Evolutionary conservation across 2,797 vertebrate genomes (phyloP).

Genomic region (Cynopterus sphinx): DNA sequence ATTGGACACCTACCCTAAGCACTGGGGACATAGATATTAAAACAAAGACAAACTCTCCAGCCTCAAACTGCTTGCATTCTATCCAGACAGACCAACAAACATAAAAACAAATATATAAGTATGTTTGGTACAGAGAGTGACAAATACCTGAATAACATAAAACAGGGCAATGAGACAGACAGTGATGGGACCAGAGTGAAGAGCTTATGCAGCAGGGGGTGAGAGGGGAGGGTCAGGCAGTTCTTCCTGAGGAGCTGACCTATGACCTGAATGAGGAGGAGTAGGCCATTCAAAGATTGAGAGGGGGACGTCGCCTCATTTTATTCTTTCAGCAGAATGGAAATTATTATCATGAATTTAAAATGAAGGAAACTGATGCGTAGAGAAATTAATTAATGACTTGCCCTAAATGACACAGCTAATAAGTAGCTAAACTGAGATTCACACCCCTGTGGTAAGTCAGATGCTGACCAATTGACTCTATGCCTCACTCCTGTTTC

Average conservation of each 20-base stretch:
- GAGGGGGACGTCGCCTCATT: neutral
- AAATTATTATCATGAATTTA: neutral
- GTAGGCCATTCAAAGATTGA: neutral
- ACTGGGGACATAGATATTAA: neutral
- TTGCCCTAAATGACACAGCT: neutral
- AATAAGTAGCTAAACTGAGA: neutral
- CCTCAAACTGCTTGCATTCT: neutral
- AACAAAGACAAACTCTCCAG: neutral
- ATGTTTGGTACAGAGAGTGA: neutral
- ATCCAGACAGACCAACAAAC: neutral
- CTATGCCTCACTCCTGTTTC: neutral
- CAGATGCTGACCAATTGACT: neutral
- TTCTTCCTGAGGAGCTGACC: neutral
- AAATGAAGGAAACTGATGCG: neutral
- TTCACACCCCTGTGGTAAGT: neutral
- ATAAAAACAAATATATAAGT: neutral
- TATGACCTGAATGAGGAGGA: neutral
- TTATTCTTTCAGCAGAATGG: neutral
- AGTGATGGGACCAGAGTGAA: neutral
- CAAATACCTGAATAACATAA: neutral
- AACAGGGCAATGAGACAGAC: neutral
- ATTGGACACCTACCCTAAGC: neutral
- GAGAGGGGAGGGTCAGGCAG: neutral
- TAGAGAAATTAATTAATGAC: neutral
- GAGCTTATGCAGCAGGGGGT: accelerated